Conservation (phyloP, 2,113 vertebrate species). For the Chlorodrepanis virens region DNA sequence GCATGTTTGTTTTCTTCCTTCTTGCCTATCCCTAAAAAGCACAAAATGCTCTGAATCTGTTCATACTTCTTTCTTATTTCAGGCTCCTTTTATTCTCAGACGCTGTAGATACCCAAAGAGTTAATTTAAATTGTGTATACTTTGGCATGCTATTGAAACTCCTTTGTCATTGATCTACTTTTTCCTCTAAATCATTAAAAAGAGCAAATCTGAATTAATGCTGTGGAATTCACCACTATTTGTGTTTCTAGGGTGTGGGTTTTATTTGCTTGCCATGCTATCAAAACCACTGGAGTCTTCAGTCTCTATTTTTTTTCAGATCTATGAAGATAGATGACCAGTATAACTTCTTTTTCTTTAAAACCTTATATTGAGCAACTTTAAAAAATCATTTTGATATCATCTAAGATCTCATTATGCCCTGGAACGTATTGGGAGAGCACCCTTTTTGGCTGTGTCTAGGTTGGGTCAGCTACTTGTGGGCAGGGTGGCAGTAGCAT, state of each 20-base stretch:
- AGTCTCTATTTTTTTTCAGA: not conserved
- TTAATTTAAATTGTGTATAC: not conserved
- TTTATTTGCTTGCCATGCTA: not conserved
- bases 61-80: not conserved
- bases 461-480: not conserved
- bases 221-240: not conserved
- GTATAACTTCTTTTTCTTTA: not conserved
- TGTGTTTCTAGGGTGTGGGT: not conserved
- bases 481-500: not conserved
- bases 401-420: not conserved
- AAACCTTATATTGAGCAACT: not conserved
- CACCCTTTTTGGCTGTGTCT: not conserved
- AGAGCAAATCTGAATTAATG: not conserved
- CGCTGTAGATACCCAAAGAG: not conserved
- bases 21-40: not conserved
- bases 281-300: not conserved
- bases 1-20: not conserved
- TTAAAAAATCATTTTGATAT: not conserved
- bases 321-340: not conserved
- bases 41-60: not conserved
- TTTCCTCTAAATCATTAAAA: not conserved
- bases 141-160: not conserved
- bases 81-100: not conserved
- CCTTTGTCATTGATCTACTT: not conserved
- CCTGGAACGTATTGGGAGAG: rapidly evolving